These are phyloP conservation scores for Euschistus heros DNA, from an alignment of 1,140 invertebrate species.

Conservation along the genomic window DNA sequence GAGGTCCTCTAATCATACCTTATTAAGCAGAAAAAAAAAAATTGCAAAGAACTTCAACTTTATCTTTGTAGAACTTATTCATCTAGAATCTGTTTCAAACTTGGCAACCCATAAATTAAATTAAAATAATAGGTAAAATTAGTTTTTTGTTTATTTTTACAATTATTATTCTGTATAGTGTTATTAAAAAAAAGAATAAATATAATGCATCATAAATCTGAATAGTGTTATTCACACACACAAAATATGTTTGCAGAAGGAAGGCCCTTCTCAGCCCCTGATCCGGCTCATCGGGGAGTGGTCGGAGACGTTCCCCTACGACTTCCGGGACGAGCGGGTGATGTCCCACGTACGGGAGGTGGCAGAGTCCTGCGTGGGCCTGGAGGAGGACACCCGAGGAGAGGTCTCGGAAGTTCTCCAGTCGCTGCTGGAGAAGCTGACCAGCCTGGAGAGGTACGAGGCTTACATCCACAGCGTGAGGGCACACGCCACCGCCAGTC, in stretches of 20 bases:
- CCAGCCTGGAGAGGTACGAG: conserved; percentile 75
- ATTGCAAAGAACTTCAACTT: too few relatives aligned
- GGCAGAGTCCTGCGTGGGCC: conserved; percentile 65
- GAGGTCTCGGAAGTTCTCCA: conserved; percentile 77
- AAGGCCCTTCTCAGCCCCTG: conserved; percentile 17
- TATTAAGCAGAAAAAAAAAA: too few relatives aligned
- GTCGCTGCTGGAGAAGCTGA: conserved; percentile 69
- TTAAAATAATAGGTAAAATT: too few relatives aligned
- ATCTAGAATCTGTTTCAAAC: too few relatives aligned
- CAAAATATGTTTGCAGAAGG: conserved; percentile 14
- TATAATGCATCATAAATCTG: too few relatives aligned
- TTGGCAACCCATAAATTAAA: too few relatives aligned
- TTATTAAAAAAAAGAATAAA: too few relatives aligned
- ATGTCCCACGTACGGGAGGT: conserved; percentile 84
- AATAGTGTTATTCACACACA: too few relatives aligned
- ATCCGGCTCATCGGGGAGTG: conserved; percentile 65
- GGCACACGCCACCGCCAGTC: conserved; percentile 6
- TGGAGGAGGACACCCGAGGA: conserved; percentile 44
- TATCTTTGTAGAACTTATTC: too few relatives aligned
- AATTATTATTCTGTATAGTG: too few relatives aligned
- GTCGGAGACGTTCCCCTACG: conserved; percentile 91
- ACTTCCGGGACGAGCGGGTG: conserved; percentile 88
- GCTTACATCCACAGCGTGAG: conserved; percentile 32
- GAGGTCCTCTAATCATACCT: too few relatives aligned
- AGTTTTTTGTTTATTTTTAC: too few relatives aligned